phyloP scores from a whole-genome alignment of 2,888 invertebrate genomes.

The Strigamia maritima region DNA sequence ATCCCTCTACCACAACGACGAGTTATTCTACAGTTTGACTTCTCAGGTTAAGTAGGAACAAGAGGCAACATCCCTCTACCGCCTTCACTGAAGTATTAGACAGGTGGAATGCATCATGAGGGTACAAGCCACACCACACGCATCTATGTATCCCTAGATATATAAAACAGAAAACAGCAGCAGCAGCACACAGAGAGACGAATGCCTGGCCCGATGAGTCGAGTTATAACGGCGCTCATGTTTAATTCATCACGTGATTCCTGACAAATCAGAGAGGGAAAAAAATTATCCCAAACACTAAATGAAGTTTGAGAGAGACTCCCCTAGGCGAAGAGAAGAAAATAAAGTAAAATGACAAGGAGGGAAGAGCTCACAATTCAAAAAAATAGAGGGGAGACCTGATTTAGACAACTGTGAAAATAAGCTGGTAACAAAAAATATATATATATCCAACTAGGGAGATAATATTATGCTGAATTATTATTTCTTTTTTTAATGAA shows the following conservation, averaged over 20 bases:
- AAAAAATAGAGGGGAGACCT: slow-evolving; percentile 19
- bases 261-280: slow-evolving; percentile 11
- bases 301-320: slow-evolving; percentile 29
- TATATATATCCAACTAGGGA: neutral
- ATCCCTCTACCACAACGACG: neutral
- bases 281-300: slow-evolving; percentile 24
- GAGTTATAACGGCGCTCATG: slow-evolving; percentile 28
- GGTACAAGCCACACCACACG: neutral
- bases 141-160: neutral
- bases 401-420: slow-evolving; percentile 29
- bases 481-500: neutral
- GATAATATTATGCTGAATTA: slow-evolving; percentile 13
- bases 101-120: neutral
- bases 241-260: slow-evolving; percentile 27
- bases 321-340: slow-evolving; percentile 27
- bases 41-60: neutral
- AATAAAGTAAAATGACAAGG: slow-evolving; percentile 29
- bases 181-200: neutral
- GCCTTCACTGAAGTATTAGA: neutral
- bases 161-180: slow-evolving; percentile 8
- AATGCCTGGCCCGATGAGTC: slow-evolving; percentile 13
- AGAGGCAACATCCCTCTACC: neutral
- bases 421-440: neutral
- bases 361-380: slow-evolving; percentile 29
- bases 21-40: neutral